These are phyloP conservation scores for Coracias cyanogaster DNA, from an alignment of 2,797 vertebrate genomes.

Conservation along the genomic window DNA sequence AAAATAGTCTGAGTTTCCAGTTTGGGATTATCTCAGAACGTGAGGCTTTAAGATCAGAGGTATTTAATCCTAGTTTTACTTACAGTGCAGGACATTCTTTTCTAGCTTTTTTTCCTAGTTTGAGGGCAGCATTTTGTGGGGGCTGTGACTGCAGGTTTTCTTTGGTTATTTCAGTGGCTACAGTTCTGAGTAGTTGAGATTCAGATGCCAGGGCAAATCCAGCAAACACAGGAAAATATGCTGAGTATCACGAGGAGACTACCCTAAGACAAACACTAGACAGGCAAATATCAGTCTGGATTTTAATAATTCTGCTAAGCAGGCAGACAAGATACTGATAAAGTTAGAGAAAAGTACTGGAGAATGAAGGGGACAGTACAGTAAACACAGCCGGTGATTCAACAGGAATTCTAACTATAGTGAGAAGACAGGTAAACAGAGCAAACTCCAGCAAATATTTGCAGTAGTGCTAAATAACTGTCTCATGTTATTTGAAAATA, in stretches of 20 bases:
- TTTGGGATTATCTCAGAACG: neutral
- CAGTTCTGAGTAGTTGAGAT: neutral
- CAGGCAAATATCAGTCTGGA: neutral
- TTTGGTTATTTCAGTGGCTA: neutral
- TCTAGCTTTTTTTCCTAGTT: neutral
- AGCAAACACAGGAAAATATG: neutral
- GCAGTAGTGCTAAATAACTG: neutral
- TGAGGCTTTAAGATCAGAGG: neutral
- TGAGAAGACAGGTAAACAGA: neutral
- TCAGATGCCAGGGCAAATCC: neutral
- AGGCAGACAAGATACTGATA: neutral
- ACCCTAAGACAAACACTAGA: neutral
- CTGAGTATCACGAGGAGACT: neutral
- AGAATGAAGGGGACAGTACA: neutral
- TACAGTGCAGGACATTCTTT: neutral
- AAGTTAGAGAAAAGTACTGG: neutral
- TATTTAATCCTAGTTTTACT: neutral
- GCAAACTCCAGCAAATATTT: conserved; percentile 1
- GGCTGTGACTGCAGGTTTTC: neutral
- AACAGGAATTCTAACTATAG: neutral
- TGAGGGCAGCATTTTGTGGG: neutral
- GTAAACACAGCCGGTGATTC: neutral
- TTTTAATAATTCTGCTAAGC: neutral
- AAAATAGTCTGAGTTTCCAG: neutral
- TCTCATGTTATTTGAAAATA: neutral